Conservation (phyloP, 2,113 vertebrate species). For the Indri indri region DNA sequence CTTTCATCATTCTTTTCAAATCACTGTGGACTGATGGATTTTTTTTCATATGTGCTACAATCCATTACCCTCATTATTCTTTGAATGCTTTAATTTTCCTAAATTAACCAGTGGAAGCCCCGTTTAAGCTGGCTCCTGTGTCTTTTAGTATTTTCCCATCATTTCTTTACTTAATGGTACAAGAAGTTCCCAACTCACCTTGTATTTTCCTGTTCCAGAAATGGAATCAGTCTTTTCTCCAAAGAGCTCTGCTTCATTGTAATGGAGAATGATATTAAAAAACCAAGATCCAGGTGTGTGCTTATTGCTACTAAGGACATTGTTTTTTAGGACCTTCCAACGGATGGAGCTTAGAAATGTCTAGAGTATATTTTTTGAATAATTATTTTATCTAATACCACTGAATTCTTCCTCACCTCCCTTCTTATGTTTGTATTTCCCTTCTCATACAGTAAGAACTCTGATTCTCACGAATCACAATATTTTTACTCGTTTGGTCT, state of each 20-base stretch:
- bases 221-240: neutral
- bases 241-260: neutral
- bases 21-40: neutral
- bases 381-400: neutral
- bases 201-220: neutral
- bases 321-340: neutral
- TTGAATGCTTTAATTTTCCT: neutral
- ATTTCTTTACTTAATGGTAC: neutral
- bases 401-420: neutral
- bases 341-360: neutral
- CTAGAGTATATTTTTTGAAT: neutral
- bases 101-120: neutral
- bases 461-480: neutral
- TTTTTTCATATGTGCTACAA: neutral
- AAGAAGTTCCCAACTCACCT: neutral
- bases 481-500: slow-evolving; percentile 2
- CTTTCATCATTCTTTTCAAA: slow-evolving; percentile 23
- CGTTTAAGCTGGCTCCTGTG: neutral
- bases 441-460: neutral
- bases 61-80: neutral
- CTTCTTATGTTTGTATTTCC: neutral
- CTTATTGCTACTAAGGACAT: neutral
- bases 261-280: neutral
- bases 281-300: neutral
- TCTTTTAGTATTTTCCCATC: neutral